Conservation (phyloP, 2,888 invertebrate genomes). For the Pyralis farinalis region DNA sequence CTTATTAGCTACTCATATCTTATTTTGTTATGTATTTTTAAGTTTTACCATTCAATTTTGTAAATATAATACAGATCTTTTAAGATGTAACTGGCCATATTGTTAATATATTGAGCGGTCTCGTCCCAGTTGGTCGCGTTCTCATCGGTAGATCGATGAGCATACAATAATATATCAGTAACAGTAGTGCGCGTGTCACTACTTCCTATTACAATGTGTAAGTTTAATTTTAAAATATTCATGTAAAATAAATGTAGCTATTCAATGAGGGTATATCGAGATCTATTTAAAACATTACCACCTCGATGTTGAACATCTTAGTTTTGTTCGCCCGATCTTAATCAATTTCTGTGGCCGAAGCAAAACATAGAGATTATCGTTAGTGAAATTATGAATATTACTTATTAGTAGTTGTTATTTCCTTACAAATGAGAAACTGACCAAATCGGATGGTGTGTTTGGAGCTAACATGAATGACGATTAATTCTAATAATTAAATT, state of each 20-base stretch:
- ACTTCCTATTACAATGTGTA: slow-evolving; percentile 5
- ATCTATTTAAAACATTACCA: too few species aligned
- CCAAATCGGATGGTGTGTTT: slow-evolving; percentile 29
- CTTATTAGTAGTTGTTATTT: background rate
- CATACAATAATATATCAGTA: background rate
- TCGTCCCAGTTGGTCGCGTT: slow-evolving; percentile 33
- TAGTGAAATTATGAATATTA: slow-evolving; percentile 6
- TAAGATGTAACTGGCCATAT: slow-evolving; percentile 54
- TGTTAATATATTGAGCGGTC: slow-evolving; percentile 31
- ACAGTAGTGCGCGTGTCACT: slow-evolving; percentile 1
- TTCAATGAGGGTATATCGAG: background rate
- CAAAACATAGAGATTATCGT: slow-evolving; percentile 3
- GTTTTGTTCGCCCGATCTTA: background rate
- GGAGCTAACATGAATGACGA: slow-evolving; percentile 36
- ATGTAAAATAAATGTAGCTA: slow-evolving; percentile 7
- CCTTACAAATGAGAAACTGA: slow-evolving; percentile 18
- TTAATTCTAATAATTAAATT: slow-evolving; percentile 35
- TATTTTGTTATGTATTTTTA: slow-evolving; percentile 79
- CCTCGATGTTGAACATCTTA: background rate
- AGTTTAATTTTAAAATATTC: slow-evolving; percentile 5
- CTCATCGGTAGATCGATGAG: slow-evolving; percentile 17
- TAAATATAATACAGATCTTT: slow-evolving; percentile 67
- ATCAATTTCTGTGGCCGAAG: background rate
- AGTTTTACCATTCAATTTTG: slow-evolving; percentile 69
- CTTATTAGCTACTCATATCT: slow-evolving; percentile 64